Evolutionary conservation across 2,797 vertebrate species (phyloP), one percentile per base, ranked within the genome.

Genomic region (Gymnodraco acuticeps): DNA sequence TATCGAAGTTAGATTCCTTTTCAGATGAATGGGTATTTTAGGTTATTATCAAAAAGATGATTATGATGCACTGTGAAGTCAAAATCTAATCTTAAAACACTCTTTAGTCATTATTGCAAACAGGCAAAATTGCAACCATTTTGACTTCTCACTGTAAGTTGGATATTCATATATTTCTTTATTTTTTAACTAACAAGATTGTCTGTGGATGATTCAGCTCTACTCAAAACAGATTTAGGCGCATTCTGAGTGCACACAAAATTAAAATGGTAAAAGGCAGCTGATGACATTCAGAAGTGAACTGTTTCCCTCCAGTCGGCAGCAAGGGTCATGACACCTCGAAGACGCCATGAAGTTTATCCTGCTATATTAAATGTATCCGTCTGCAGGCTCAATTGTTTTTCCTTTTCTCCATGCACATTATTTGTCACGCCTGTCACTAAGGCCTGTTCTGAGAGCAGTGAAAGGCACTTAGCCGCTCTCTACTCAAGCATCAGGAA

Each of bases 1-100:
- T n/a, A n/a, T n/a, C n/a, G n/a, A n/a, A n/a, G n/a, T n/a, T n/a
- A n/a, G n/a, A n/a, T n/a, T n/a, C n/a, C n/a, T n/a, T n/a, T n/a
- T n/a, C n/a, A n/a, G n/a, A n/a, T 75, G 81, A 83, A 90, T 79
- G 71, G 77, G 59, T 45, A 77, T 79, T 76, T 87, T 82, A 84
- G 43, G 47, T 56, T 42, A 70, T 73, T 75, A 90, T 88, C 86
- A 86, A 84, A 85, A 61, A 68, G 23, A 80, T 83, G 53, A 85
- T 87, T 65, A 83, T 20, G 74, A 83, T 70, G 31, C 43, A 27
- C 53, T 70, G 64, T 75, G 74, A 84, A 81, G 75, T 67, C 58
- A 59, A 55, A 77, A 73, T 77, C 45, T 14, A 72, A 50, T 50
- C 6, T 73, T 50, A 77, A 83, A 73, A 41, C 0, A 19, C 68